A percentile compares a stretch with the other conserved stretches of the same genome.
Conservation (phyloP, 1,140 invertebrate genomes). For the Zaprionus ornatus region DNA sequence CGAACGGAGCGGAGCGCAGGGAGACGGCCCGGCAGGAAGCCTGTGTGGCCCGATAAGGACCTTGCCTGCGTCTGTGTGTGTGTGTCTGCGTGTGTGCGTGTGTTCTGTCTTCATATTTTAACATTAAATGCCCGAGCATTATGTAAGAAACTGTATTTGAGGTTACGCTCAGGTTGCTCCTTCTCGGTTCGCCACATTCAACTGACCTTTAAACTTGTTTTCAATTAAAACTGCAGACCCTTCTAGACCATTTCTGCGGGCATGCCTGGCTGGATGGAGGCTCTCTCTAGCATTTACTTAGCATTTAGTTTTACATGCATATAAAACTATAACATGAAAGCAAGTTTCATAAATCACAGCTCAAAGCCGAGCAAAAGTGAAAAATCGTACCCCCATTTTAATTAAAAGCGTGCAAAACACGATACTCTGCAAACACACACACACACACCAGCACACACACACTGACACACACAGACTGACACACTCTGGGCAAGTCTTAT, state of each 20-base stretch:
- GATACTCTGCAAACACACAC: constrained; percentile 58
- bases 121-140: constrained; percentile 53
- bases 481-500: constrained; percentile 51
- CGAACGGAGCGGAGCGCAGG: constrained; percentile 36
- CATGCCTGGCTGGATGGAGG: constrained; percentile 42
- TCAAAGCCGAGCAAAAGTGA: constrained; percentile 72
- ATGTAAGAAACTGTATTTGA: constrained; percentile 18
- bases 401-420: constrained; percentile 82
- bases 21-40: constrained; percentile 18
- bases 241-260: constrained; percentile 10
- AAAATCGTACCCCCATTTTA: constrained; percentile 80
- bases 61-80: not conserved
- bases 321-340: constrained; percentile 78
- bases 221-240: constrained; percentile 67
- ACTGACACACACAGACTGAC: constrained; percentile 10
- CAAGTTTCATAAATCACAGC: constrained; percentile 80
- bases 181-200: constrained; percentile 51
- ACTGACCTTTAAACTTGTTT: constrained; percentile 76
- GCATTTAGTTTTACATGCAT: constrained; percentile 72
- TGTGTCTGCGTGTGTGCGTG: constrained; percentile 26
- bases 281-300: constrained; percentile 76
- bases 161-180: constrained; percentile 36
- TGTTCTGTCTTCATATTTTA: constrained; percentile 63
- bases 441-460: constrained; percentile 22
- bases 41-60: constrained; percentile 42